Evolutionary conservation across 2,113 vertebrate genomes (phyloP), one percentile per base, ranked within the genome.

Genomic region (Heterocephalus glaber): DNA sequence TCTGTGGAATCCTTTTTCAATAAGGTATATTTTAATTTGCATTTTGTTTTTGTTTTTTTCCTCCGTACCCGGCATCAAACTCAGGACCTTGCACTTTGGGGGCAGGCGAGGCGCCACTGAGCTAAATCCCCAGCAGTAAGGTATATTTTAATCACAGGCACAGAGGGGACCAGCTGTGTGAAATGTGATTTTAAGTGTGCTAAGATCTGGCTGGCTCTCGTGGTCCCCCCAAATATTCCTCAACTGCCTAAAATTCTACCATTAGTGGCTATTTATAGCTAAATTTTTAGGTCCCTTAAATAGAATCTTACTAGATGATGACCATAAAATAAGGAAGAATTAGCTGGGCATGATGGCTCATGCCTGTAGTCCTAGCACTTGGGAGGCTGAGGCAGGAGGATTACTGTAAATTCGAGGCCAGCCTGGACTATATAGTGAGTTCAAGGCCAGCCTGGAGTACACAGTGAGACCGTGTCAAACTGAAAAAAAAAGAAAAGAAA

Each of bases 221-320:
- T 52, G 58, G 7, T 41, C 95, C 17, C 41, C n/a, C 38, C 28
- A 52, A 85, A 94, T 58, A 85, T 20, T 16, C 47, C 12, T 86
- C 86, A 89, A 61, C 52, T 70, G 80, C 66, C n/a, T 80, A 94
- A 88, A 74, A 87, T 47, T 92, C 56, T 86, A 77, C 86, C 96
- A 97, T 89, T 94, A 96, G 89, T 85, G 89, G 49, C 84, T 97
- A 92, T 90, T 96, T 93, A 95, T 94, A 97, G 95, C 89, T 95
- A 96, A 91, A 76, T 26, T 82, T 81, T 94, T 80, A 90, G 47
- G 47, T 70, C 89, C 96, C 97, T 97, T 94, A 96, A 96, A 94
- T 76, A 91, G 86, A 96, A 92, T 91, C 92, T 49, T 92, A 47
- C 56, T 95, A 84, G 96, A 89, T 96, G 44, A 95, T 95, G 84